Conservation (phyloP, 2,888 invertebrate species). For the Eupithecia exiguata region DNA sequence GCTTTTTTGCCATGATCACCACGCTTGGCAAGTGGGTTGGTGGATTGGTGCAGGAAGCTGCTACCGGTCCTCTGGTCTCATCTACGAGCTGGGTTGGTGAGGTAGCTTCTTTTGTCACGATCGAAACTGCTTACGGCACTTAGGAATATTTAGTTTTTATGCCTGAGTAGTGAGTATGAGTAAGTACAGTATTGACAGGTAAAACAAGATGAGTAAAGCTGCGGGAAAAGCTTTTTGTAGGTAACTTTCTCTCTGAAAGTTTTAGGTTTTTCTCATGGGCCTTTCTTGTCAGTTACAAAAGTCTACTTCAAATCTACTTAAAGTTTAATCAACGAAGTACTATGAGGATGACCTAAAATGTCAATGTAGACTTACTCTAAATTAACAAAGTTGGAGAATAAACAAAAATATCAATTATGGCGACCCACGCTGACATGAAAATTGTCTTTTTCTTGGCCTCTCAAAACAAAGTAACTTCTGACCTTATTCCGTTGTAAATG, state of each 20-base stretch:
- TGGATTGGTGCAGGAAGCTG: no score
- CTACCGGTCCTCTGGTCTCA: no score
- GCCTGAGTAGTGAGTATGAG: neutral
- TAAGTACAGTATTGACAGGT: neutral
- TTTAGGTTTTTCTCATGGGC: neutral
- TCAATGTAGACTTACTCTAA: neutral
- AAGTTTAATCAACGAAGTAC: constrained; percentile 4
- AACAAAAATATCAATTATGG: constrained; percentile 28
- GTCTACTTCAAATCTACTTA: neutral
- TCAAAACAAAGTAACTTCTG: constrained; percentile 40
- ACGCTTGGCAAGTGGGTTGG: no score
- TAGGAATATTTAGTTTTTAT: no score
- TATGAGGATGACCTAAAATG: neutral
- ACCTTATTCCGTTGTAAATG: neutral
- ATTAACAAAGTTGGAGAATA: constrained; percentile 11
- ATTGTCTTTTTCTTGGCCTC: constrained; percentile 37
- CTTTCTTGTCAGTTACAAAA: neutral
- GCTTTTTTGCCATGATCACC: no score
- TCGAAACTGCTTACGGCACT: no score
- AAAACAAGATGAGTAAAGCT: neutral
- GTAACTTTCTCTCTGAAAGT: neutral
- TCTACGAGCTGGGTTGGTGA: no score
- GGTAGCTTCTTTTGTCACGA: no score
- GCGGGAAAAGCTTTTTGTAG: neutral
- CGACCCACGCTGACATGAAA: constrained; percentile 26